Conservation (phyloP, 2,888 invertebrate genomes). For the Crematogaster levior region DNA sequence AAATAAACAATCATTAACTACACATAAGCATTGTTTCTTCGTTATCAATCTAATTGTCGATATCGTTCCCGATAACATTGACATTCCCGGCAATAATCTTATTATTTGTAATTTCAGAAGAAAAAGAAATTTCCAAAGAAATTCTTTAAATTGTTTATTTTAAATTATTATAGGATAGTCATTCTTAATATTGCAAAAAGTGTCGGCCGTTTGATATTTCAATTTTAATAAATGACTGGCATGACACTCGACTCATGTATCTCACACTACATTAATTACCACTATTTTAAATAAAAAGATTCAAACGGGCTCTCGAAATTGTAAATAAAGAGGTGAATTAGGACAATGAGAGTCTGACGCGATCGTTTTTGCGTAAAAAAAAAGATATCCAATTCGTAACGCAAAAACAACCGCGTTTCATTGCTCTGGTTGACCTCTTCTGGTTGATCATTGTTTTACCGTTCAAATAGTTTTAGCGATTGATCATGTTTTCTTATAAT, state of each 20-base stretch:
- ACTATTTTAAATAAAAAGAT: too few relatives aligned
- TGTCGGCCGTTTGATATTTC: not conserved
- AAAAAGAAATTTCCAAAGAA: not conserved
- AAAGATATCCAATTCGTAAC: too few relatives aligned
- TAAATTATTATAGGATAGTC: not conserved
- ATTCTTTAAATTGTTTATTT: not conserved
- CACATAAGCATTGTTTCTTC: not conserved
- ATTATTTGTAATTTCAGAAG: not conserved
- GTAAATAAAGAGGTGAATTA: too few relatives aligned
- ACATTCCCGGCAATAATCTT: not conserved
- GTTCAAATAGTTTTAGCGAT: not conserved
- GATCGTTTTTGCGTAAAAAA: too few relatives aligned
- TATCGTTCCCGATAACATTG: not conserved
- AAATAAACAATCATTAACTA: constrained; percentile 1
- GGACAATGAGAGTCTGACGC: too few relatives aligned
- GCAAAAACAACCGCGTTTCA: too few relatives aligned
- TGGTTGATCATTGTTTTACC: too few relatives aligned
- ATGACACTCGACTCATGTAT: not conserved
- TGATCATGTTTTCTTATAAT: not conserved
- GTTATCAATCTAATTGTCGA: not conserved
- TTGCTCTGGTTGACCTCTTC: too few relatives aligned
- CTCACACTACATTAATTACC: not conserved
- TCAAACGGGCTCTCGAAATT: too few relatives aligned
- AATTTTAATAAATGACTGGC: not conserved
- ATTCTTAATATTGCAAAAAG: not conserved